Evolutionary conservation across 2,888 invertebrate species (phyloP).

Genomic region (Drosophila phalerata): DNA sequence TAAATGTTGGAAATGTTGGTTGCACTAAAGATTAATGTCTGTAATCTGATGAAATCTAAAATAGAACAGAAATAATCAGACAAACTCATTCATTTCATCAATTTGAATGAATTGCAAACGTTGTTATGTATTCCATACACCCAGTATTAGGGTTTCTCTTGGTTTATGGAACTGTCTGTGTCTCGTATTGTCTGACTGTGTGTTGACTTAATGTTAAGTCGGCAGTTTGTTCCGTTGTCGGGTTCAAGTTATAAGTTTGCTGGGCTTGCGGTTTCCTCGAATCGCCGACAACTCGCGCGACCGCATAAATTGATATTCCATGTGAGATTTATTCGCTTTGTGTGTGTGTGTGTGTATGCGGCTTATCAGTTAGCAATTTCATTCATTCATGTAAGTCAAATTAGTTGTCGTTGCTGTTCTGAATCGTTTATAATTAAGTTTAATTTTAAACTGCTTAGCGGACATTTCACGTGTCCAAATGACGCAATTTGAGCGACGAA

Average conservation of each 20-base stretch:
- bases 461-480: constrained; percentile 61
- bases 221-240: constrained; percentile 46
- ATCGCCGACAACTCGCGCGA: constrained; percentile 57
- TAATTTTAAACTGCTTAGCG: constrained; percentile 64
- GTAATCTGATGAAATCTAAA: background rate
- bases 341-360: constrained; percentile 6
- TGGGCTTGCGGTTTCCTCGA: constrained; percentile 56
- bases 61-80: background rate
- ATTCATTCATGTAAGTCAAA: constrained; percentile 77
- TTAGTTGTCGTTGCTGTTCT: constrained; percentile 42
- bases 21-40: background rate
- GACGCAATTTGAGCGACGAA: constrained; percentile 63
- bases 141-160: constrained; percentile 14
- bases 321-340: constrained; percentile 35
- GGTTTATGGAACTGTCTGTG: constrained; percentile 25
- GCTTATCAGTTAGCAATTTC: constrained; percentile 68
- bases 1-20: too few relatives aligned
- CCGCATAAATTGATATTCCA: constrained; percentile 65
- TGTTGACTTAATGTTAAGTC: constrained; percentile 39
- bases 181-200: constrained; percentile 38
- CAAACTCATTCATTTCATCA: constrained; percentile 9
- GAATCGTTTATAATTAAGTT: constrained; percentile 65
- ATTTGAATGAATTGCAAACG: constrained; percentile 16
- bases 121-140: constrained; percentile 26
- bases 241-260: constrained; percentile 37